Evolutionary conservation across 2,113 vertebrate species (phyloP), one percentile per base, ranked within the genome.

Genomic region (Zosterops hypoxanthus): DNA sequence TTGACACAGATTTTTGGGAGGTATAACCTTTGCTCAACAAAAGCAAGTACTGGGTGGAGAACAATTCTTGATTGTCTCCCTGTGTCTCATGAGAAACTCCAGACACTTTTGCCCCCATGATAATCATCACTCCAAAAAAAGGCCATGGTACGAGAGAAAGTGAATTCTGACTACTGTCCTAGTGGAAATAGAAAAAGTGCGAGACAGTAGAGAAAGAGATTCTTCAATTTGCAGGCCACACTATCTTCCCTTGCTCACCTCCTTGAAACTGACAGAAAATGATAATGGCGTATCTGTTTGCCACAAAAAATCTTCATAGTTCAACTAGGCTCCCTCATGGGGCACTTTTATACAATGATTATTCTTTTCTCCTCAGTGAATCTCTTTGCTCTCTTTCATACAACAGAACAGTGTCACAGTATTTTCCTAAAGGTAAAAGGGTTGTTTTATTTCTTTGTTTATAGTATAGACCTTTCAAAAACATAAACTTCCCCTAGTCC

Each of bases 141-240:
- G 2, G 3, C 49, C 2, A 1, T 22, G 3, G 1, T 53, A 8
- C 60, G 31, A 20, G 5, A 11, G 15, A 56, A 81, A 56, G 4
- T 1, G 1, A 72, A 14, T 82, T 68, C 24, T 68, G 25, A 55
- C 52, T 41, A 8, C 7, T 28, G 5, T 39, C 34, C 23, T 24
- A 26, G 5, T 2, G 5, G 49, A 76, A 73, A 41, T 7, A 24
- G 7, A 39, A 47, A 31, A 52, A 29, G 6, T 31, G 5, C 41
- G 29, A 56, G 16, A 3, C 16, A 41, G 12, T 19, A 24, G 19
- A 82, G 19, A 56, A 59, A 5, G 24, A 66, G 14, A n/a, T 49
- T 83, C 24, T 34, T 4, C 15, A 23, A 0, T 12, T 63, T 34
- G 75, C 25, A 61, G 8, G 2, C 6, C 5, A 10, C 22, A 12